Conservation (phyloP, 1,140 invertebrate species). For the Drosophila paulistorum region DNA sequence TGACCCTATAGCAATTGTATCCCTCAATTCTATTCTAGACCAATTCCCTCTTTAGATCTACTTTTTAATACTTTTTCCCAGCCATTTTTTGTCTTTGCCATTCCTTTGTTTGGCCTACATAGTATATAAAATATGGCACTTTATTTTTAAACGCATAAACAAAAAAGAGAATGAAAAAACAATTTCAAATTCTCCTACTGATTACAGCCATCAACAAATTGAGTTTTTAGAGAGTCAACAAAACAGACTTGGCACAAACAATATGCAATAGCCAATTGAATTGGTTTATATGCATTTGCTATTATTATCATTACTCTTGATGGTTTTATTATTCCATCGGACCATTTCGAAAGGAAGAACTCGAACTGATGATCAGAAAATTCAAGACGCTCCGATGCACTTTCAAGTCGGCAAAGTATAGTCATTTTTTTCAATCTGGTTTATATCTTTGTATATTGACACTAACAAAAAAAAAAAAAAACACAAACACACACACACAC, state of each 20-base stretch:
- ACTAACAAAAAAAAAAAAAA: neutral
- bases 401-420: neutral
- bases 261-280: conserved; percentile 18
- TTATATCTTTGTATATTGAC: neutral
- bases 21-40: too few relatives aligned
- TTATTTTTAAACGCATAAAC: conserved; percentile 20
- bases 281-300: conserved; percentile 4
- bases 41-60: neutral
- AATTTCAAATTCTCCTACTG: conserved; percentile 13
- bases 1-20: too few relatives aligned
- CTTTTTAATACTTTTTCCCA: neutral
- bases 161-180: neutral
- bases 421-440: neutral
- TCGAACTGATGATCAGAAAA: too few relatives aligned
- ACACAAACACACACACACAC: neutral
- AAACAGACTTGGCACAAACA: conserved; percentile 1
- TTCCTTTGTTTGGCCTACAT: conserved; percentile 9
- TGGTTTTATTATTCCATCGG: neutral
- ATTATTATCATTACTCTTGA: conserved; percentile 14
- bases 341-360: neutral
- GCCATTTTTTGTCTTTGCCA: neutral
- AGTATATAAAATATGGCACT: conserved; percentile 31
- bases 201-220: conserved; percentile 29
- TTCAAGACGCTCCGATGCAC: too few relatives aligned
- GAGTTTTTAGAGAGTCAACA: conserved; percentile 27